Evolutionary conservation across 2,113 vertebrate species (phyloP), one percentile per base, ranked within the genome.

Genomic region (Hippocampus barbouri): DNA sequence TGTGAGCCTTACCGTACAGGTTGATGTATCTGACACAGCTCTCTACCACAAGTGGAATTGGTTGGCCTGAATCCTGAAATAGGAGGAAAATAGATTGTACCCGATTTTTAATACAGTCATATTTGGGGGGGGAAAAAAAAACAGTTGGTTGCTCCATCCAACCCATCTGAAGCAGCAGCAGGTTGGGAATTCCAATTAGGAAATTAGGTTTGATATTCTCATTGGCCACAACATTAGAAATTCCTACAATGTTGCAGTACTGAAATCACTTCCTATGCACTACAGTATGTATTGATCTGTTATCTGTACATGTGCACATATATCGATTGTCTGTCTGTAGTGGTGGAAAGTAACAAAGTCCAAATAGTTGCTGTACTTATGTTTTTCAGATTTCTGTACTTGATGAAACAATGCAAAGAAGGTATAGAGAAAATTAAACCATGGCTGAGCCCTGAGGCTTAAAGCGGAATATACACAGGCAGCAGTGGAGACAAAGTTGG

Each of bases 1-100:
- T n/a, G 66, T 10, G 62, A 72, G 59, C 63, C 94, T 94, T 76
- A 99, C 97, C 97, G 0, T 99, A 98, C 18, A 99, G 90, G 85
- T 98, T 99, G 93, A 99, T 98, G 92, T 96, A 96, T 56, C 97
- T 91, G 83, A 99, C 91, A 72, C 97, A 99, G 89, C 97, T 99
- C 83, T 99, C 97, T 0, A 98, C 97, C 0, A 99, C 96, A 10
- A 98, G 92, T 0, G 97, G 97, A 74, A 99, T 98, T n/a, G 95
- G 94, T 90, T 93, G 92, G 70, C 92, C 92, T 45, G 92, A 93
- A 78, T 93, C 92, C 92, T 38, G 41, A 68, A 5, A 30, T n/a
- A 68, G 30, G 14, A 69, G 1, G 69, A 40, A 20, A 11, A 38
- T 15, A 23, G 20, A 66, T 56, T n/a, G 27, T 14, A 41, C 5